Base-by-base conservation (phyloP, 1,140 invertebrate species). In the Drosophila mayri region DNA sequence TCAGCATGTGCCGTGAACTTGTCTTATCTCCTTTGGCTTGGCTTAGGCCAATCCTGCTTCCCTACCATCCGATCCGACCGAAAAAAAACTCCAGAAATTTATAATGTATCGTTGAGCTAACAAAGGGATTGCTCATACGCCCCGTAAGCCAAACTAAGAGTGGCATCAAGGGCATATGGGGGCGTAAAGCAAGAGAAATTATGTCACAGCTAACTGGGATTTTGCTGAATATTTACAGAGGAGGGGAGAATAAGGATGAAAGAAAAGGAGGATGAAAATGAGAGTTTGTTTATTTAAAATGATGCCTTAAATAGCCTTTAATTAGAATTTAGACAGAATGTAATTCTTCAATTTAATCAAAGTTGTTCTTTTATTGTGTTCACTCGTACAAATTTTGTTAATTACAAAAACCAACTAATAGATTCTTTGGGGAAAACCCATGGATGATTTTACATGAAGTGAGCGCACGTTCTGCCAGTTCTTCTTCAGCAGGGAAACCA, bases 1-100 rank as follows among this genome's bases (percentile, higher is more conserved):
- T 77, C 75, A 77, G 75, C 75, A 77, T 77, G 74, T 78, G 76
- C 65, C 64, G 76, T 64, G 76, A 79, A 79, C 60, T 79, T 72
- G 54, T 47, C 77, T 79, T 79, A 79, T 79, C 76, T 79, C 16
- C 20, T 32, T 22, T 37, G 11, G 18, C 30, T 44, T 37, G 46
- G 30, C 30, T 66, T 30, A 41, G 18, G 46, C 43, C 62, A 52
- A 65, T 44, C 9, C 18, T 20, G 30, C 49, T 35, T 52, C 49
- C 49, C 49, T 18, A 3, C 46, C 22, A 16, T 4, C 14, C 1
- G 0, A 3, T 14, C 67, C 7, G 25, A n/a, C 7, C 20, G 7
- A 25, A 11, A 47, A 67, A 70, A 49, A 70, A 35, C 11, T 58
- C 28, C 1, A 30, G 22, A 81, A 88, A 88, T 90, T 88, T 88